phyloP scores from a whole-genome alignment of 2,113 vertebrate genomes.

The pig (Sus scrofa) region T2T-Sscrofa CM000821.6:35120501-35121000 shows the following conservation, averaged over 20 bases:
- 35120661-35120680: slow-evolving; percentile 49
- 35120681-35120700: too few species aligned
- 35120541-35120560: not conserved
- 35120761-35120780: too few species aligned
- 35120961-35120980: slow-evolving; percentile 81
- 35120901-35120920: slow-evolving; percentile 83
- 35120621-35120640: not conserved
- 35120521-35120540: not conserved
- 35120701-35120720: slow-evolving; percentile 65
- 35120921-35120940: slow-evolving; percentile 83
- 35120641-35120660: not conserved
- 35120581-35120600: not conserved
- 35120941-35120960: slow-evolving; percentile 82
- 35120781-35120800: too few species aligned
- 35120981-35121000: slow-evolving; percentile 87
- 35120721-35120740: slow-evolving; percentile 70
- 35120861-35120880: too few species aligned
- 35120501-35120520: too few species aligned
- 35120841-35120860: too few species aligned
- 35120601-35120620: not conserved
- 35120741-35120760: too few species aligned
- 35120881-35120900: slow-evolving; percentile 84
- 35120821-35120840: too few species aligned
- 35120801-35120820: too few species aligned
- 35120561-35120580: not conserved